phyloP scores from a whole-genome alignment of 2,888 invertebrate species.

The Megastigmus dorsalis region DNA sequence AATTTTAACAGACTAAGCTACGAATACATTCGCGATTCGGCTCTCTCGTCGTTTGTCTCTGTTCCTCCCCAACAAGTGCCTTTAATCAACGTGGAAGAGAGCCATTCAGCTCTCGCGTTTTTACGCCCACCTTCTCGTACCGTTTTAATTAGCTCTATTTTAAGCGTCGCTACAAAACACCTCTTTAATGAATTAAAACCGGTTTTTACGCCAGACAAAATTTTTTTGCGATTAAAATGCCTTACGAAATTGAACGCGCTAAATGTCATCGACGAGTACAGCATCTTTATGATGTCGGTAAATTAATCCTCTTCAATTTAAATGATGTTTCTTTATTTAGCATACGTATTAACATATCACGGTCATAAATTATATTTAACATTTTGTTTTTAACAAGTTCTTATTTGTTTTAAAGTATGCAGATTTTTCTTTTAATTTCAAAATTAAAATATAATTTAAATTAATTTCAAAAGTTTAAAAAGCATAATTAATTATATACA shows the following conservation, averaged over 20 bases:
- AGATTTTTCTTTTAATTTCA: too few species aligned
- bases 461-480: too few species aligned
- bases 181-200: constrained; percentile 44
- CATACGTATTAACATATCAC: too few species aligned
- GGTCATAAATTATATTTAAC: too few species aligned
- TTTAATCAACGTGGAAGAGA: constrained; percentile 48
- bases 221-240: background rate
- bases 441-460: too few species aligned
- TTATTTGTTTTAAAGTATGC: too few species aligned
- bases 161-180: constrained; percentile 42
- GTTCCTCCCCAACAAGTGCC: constrained; percentile 43
- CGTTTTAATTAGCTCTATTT: constrained; percentile 58
- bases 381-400: too few species aligned
- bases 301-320: too few species aligned
- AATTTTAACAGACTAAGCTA: constrained; percentile 28
- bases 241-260: background rate
- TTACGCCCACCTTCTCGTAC: constrained; percentile 48
- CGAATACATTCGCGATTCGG: background rate
- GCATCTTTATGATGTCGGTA: too few species aligned
- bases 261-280: background rate
- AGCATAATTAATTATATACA: too few species aligned
- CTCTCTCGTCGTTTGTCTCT: background rate
- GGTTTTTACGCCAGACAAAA: constrained; percentile 8
- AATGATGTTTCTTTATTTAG: too few species aligned
- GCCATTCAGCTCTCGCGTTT: constrained; percentile 48